phyloP scores from a whole-genome alignment of 2,797 vertebrate genomes.

The Squalus acanthias region DNA sequence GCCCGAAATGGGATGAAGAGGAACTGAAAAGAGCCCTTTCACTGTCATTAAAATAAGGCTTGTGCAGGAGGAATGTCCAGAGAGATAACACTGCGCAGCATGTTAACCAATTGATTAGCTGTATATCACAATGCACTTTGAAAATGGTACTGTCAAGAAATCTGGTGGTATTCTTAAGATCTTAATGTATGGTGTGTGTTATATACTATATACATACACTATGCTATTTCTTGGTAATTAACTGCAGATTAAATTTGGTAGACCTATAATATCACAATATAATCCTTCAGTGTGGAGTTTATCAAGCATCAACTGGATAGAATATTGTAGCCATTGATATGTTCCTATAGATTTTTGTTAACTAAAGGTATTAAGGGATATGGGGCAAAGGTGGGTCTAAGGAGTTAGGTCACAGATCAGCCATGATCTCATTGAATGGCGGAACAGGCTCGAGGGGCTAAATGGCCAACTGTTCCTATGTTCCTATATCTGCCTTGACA shows the following conservation, averaged over 20 bases:
- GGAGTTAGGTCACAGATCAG: neutral
- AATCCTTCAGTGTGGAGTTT: neutral
- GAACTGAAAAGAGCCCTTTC: neutral
- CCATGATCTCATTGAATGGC: constrained; percentile 12
- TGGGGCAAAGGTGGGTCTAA: neutral
- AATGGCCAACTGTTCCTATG: neutral
- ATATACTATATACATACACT: neutral
- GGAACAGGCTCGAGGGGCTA: neutral
- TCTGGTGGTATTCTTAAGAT: neutral
- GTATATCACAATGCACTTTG: neutral
- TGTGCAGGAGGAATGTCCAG: neutral
- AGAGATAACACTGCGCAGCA: neutral
- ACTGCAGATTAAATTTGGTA: neutral
- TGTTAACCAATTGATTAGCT: constrained; percentile 18
- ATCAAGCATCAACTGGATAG: neutral
- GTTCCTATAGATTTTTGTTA: neutral
- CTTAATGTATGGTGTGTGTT: neutral
- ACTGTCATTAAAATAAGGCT: neutral
- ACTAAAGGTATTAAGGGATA: neutral
- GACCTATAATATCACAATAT: neutral
- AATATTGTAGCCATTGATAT: neutral
- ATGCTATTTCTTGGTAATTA: neutral
- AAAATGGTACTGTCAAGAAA: neutral
- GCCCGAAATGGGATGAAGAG: neutral
- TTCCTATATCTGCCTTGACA: neutral